Evolutionary conservation across 2,888 invertebrate genomes (phyloP), one percentile per base, ranked within the genome.

Genomic region (Teleiodes luculella): DNA sequence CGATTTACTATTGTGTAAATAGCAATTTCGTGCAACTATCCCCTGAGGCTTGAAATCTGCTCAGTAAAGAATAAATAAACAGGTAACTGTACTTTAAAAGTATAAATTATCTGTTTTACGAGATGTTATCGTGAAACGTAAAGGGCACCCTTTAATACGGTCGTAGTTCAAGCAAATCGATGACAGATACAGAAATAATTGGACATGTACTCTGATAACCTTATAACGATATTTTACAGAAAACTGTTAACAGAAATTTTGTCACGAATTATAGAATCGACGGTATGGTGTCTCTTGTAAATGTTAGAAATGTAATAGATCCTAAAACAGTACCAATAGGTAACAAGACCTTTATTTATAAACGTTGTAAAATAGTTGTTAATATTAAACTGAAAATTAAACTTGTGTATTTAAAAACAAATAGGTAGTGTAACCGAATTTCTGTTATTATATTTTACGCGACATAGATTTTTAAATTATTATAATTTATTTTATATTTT

Each of bases 101-200:
- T 49, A 54, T 31, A 54, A 49, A 48, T 43, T 30, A 49, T 54
- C 39, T 16, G 35, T 30, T 30, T 8, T 30, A 48, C 45, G 28
- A 58, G 31, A 55, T 45, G 30, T 18, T 49, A 46, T 52, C 41
- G n/a, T 20, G 10, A 16, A 47, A 35, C 30, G 41, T 53, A 63
- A 64, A 65, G 59, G 60, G 61, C 61, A 57, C 49, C 51, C 54
- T 47, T 41, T 55, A 57, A 54, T 51, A 41, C 56, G 59, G 62
- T 60, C 62, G 54, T 37, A 56, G 65, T 58, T 63, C 59, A 58
- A 50, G 24, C 56, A 51, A 59, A 61, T 57, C 53, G 60, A 58
- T 62, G 63, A 62, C 63, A 58, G 60, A 57, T 61, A 58, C 50
- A 57, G 61, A 63, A 63, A 61, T 63, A 60, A 66, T 62, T 60